Percentiles rank a stretch among this genome's conserved stretches.
These are phyloP conservation scores for Deilephila porcellus DNA, from an alignment of 2,888 invertebrate species.

Conservation along the genomic window DNA sequence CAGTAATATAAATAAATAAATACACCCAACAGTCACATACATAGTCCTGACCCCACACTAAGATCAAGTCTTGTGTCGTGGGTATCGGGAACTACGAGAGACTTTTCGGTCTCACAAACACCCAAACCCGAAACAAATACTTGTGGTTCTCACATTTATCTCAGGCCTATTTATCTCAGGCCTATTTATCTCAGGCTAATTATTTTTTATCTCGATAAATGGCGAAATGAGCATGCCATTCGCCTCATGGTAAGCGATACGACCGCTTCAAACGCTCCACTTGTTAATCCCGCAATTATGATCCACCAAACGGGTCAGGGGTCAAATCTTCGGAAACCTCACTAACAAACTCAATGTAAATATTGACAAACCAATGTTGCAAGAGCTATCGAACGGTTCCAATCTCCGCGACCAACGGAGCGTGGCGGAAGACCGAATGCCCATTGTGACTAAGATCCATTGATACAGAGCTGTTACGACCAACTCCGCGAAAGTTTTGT, in stretches of 20 bases:
- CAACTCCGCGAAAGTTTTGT: slow-evolving; percentile 36
- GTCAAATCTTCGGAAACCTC: background rate
- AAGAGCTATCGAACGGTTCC: slow-evolving; percentile 39
- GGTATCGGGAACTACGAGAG: too few relatives aligned
- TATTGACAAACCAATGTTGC: slow-evolving; percentile 46
- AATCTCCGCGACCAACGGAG: slow-evolving; percentile 42
- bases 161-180: too few relatives aligned
- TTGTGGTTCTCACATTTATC: too few relatives aligned
- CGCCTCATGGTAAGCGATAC: too few relatives aligned
- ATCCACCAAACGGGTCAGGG: background rate
- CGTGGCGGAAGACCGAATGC: slow-evolving; percentile 34
- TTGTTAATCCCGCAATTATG: background rate
- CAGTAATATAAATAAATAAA: background rate
- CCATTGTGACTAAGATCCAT: slow-evolving; percentile 39
- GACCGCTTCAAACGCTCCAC: background rate
- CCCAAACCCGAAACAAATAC: too few relatives aligned
- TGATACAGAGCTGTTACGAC: slow-evolving; percentile 34
- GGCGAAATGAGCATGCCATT: too few relatives aligned
- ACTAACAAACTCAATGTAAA: slow-evolving; percentile 35
- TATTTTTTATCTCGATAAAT: too few relatives aligned
- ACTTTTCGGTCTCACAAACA: too few relatives aligned
- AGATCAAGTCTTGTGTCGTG: too few relatives aligned
- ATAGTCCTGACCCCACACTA: too few relatives aligned
- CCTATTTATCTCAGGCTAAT: too few relatives aligned
- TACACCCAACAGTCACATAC: too few relatives aligned